A percentile compares a stretch with the other conserved stretches of the same genome.
These are phyloP conservation scores for Anoplolepis gracilipes DNA, from an alignment of 1,140 invertebrate genomes.

Conservation along the genomic window DNA sequence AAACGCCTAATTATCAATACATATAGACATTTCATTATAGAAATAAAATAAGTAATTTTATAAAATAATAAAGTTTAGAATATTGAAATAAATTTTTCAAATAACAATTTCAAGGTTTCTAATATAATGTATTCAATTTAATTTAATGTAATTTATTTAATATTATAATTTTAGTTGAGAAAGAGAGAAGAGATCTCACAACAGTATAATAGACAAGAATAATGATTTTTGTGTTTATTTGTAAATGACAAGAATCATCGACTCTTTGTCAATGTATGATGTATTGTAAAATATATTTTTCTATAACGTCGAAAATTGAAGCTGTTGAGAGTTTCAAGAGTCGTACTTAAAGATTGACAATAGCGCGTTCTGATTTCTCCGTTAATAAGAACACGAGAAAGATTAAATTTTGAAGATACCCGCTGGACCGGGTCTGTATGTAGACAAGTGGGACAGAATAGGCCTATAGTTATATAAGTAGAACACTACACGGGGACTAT, in stretches of 20 bases:
- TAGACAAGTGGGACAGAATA: slow-evolving; percentile 20
- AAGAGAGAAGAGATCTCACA: too few species aligned
- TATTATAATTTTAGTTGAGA: not conserved
- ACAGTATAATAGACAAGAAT: not conserved
- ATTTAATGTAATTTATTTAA: not conserved
- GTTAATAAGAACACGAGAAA: not conserved
- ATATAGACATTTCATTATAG: not conserved
- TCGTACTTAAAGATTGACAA: not conserved
- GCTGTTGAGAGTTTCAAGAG: not conserved
- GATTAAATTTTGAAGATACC: slow-evolving; percentile 4
- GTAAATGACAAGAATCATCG: not conserved
- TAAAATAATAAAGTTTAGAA: not conserved
- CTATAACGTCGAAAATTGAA: not conserved
- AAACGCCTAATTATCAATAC: not conserved
- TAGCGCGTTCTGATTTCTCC: not conserved
- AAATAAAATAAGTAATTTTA: not conserved
- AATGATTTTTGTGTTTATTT: not conserved
- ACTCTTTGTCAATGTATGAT: too few species aligned
- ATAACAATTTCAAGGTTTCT: not conserved
- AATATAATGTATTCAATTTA: too few species aligned
- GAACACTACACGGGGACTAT: slow-evolving; percentile 16
- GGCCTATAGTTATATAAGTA: slow-evolving; percentile 27
- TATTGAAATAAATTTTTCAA: not conserved
- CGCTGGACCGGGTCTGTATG: not conserved
- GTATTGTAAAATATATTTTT: not conserved